A percentile compares a stretch with the other conserved stretches of the same genome.
Evolutionary conservation across 2,113 vertebrate genomes (phyloP).

Genomic region (Semicossyphus pulcher): DNA sequence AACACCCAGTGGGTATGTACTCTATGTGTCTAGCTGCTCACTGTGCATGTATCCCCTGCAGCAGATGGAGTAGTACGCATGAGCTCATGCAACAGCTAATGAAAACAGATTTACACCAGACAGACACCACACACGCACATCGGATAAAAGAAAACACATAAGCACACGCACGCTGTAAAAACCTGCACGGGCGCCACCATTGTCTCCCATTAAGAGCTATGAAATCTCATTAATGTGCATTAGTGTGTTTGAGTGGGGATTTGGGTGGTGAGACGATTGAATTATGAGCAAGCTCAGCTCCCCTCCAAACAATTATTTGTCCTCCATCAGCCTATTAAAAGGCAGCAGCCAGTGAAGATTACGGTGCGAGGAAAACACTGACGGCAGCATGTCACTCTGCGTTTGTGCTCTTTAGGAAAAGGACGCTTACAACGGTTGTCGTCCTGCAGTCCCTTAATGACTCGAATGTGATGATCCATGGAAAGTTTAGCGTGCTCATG

Average conservation of each 20-base stretch:
- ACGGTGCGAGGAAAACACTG: constrained; percentile 39
- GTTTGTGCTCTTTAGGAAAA: constrained; percentile 34
- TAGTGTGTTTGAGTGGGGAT: constrained; percentile 72
- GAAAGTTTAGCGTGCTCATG: constrained; percentile 1
- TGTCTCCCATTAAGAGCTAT: constrained; percentile 75
- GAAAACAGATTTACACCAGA: constrained; percentile 59
- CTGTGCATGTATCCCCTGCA: constrained; percentile 40
- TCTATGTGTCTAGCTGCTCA: constrained; percentile 15
- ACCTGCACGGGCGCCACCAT: constrained; percentile 49
- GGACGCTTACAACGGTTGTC: constrained; percentile 9
- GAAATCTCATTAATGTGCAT: constrained; percentile 81
- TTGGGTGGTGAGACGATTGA: constrained; percentile 70
- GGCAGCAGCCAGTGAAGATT: constrained; percentile 52
- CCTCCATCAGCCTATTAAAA: constrained; percentile 65
- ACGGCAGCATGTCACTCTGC: constrained; percentile 37
- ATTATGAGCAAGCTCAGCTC: constrained; percentile 68
- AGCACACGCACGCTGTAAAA: constrained; percentile 16
- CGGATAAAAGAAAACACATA: constrained; percentile 36
- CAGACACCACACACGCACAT: constrained; percentile 26
- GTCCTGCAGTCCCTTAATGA: constrained; percentile 30
- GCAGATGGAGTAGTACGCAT: constrained; percentile 57
- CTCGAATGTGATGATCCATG: constrained; percentile 8
- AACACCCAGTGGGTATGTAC: constrained; percentile 23
- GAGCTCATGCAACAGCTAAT: constrained; percentile 54
- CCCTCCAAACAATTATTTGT: constrained; percentile 76